Base-by-base conservation (phyloP, 1,140 invertebrate genomes). In the Pentalonia nigronervosa region DNA sequence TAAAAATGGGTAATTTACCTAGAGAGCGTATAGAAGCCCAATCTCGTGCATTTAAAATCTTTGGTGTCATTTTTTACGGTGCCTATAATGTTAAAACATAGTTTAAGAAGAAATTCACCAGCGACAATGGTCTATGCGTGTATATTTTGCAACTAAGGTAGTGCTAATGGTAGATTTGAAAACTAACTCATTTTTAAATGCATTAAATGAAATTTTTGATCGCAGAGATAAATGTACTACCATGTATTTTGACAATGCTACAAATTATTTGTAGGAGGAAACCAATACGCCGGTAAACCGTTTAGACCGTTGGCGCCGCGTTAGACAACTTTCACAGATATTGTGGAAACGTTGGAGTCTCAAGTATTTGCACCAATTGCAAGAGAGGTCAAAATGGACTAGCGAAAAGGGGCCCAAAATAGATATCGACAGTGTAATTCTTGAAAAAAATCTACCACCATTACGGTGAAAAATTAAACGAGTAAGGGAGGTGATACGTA, bases 181-280 rank as follows among this genome's bases (percentile, higher is more conserved):
- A 20, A 95, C 95, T 7, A 94, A 94, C 17, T 93, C 83, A 36
- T 95, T 95, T 93, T 45, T 95, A 21, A 90, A 93, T 30, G 94
- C 94, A 21, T 92, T 95, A 6, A 93, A 93, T 60, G 48, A 95
- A 34, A 95, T 95, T 88, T 94, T 95, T 23, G 87, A 94, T 3
- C 86, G 94, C 88, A 88, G 94, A 67, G 94, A 94, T 34, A 90
- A 47, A 34, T 94, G 94, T 36, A 21, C n/a, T 8, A 60, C 92
- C 7, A 87, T 95, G 30, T 94, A 94, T 84, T 94, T 94, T 0
- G 95, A 95, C 93, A 94, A 95, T 88, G 95, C 94, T 0, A 94
- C 93, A 30, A 95, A 94, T 53, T n/a, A n/a, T 95, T 95, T 41
- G 90, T 94, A 1, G 94, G 95, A 60, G 94, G 76, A 81, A 81